Evolutionary conservation across 2,113 vertebrate genomes (phyloP), one percentile per base, ranked within the genome.

Genomic region (Oncorhynchus keta): DNA sequence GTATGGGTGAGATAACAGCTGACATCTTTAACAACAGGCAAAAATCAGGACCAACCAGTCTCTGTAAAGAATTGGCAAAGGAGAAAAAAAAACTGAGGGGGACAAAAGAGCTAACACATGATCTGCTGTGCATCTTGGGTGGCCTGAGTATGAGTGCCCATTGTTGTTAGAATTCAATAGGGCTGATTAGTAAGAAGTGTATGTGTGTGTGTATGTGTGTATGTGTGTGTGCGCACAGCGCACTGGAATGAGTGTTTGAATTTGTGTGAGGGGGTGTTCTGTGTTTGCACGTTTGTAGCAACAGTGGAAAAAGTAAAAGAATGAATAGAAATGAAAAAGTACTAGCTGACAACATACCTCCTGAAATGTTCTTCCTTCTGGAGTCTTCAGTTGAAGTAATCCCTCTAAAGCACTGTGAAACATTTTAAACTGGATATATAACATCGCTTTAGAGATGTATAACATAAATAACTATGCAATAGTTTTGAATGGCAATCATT

Each of bases 101-200:
- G 78, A 88, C 84, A 85, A 89, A 87, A 82, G 79, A 74, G 68
- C 72, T 45, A 85, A 82, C 85, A 84, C 81, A 81, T 88, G 87
- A 87, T 79, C 87, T 74, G 84, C 78, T 79, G 55, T 76, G 80
- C 88, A 77, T 90, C 93, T 84, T 94, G 93, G 93, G 94, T 94
- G 93, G 94, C 87, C 71, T 11, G 76, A 87, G 90, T 89, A 92
- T 91, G 93, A 92, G 85, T 81, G 75, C 20, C 84, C 81, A 92
- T 92, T 93, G 92, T 92, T 90, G 85, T 82, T 84, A 81, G 82
- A 90, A 92, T 93, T 92, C 88, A 93, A 92, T 92, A 90, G 91
- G 86, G 82, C 89, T 89, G 90, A 92, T 93, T 93, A 93, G 89
- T 84, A 80, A 88, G 84, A 89, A 30, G 70, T 72, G 70, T 71